Base-by-base conservation (phyloP, 2,888 invertebrate genomes). In the Heliconius sara region DNA sequence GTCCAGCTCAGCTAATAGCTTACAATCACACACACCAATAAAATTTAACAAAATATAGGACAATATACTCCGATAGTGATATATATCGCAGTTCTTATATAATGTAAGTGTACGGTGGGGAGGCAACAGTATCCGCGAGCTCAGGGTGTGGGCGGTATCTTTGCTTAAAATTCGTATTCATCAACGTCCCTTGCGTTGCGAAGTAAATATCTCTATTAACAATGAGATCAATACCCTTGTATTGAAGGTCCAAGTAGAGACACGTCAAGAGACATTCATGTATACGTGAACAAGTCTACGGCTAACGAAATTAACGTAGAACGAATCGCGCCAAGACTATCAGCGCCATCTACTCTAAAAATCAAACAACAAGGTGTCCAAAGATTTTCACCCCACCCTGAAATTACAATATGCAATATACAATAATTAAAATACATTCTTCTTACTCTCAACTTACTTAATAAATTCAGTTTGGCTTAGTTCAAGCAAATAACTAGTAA, bases 391-490 rank as follows among this genome's bases (percentile, higher is more conserved):
- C 84, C 85, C 81, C 84, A 87, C 88, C 86, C 85, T 88, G 84
- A 86, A 87, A 85, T 87, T 88, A 89, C 89, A 84, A 84, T 91
- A 84, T 91, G 91, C 89, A 91, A 94, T 95, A 94, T 93, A 94
- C 94, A 93, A 92, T 94, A 89, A 92, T 94, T 95, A 95, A 95
- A 95, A 95, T 95, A 95, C 95, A 93, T 91, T 93, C 93, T 92
- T 94, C 92, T 94, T 94, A 93, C 90, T 93, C 94, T 93, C 95
- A 92, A 94, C 95, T 95, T 95, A 95, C 95, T 94, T 94, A 94
- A 94, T 95, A 95, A 95, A 95, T 95, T 95, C 95, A 95, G 93
- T 95, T 95, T 95, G 95, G 95, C 95, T 95, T 95, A 93, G 88
- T 93, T 92, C 94, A 95, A 95, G 95, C 95, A 95, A 95, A 94